phyloP scores from a whole-genome alignment of 1,140 invertebrate species.

The Propsilocerus akamusi region DNA sequence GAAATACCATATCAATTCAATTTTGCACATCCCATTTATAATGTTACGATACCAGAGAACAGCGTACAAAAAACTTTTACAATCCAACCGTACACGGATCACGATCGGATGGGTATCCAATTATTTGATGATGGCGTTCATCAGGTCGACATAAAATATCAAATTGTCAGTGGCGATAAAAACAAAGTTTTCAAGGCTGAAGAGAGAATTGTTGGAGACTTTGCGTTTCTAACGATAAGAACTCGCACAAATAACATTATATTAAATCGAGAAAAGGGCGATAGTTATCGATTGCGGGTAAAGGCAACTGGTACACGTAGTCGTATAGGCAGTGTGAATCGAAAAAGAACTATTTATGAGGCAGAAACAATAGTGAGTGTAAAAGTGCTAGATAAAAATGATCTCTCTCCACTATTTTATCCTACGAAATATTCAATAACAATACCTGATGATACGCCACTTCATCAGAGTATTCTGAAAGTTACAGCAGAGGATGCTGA shows the following conservation, averaged over 20 bases:
- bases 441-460: constrained; percentile 76
- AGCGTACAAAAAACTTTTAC: constrained; percentile 70
- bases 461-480: constrained; percentile 56
- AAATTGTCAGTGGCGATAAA: constrained; percentile 66
- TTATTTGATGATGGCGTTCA: constrained; percentile 15
- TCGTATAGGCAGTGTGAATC: constrained; percentile 34
- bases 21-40: constrained; percentile 63
- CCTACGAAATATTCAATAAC: constrained; percentile 65
- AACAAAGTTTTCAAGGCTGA: constrained; percentile 88
- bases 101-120: constrained; percentile 31
- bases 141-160: constrained; percentile 50
- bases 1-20: constrained; percentile 5
- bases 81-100: constrained; percentile 28
- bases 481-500: constrained; percentile 87
- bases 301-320: constrained; percentile 31
- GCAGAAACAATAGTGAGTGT: constrained; percentile 57
- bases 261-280: constrained; percentile 77
- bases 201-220: constrained; percentile 70
- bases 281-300: constrained; percentile 63
- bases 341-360: constrained; percentile 32
- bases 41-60: constrained; percentile 83
- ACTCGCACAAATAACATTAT: constrained; percentile 70
- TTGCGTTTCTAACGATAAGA: constrained; percentile 76
- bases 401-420: constrained; percentile 81
- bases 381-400: constrained; percentile 75